A percentile compares a stretch with the other conserved stretches of the same genome.
Conservation (phyloP, 1,140 invertebrate species). For the Drosophila nasuta region DNA sequence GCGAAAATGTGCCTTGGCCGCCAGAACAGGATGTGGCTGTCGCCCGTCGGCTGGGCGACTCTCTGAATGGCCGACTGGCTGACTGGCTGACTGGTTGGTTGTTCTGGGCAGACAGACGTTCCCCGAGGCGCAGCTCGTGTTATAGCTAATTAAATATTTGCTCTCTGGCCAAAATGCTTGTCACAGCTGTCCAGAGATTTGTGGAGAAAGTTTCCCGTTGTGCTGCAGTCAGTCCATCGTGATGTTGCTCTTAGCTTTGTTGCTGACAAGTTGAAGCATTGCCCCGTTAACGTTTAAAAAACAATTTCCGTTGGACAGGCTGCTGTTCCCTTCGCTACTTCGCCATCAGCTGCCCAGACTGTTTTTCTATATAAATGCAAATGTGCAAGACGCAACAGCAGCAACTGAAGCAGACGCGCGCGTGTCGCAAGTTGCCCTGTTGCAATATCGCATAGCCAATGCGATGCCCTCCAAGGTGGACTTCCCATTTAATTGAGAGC, state of each 20-base stretch:
- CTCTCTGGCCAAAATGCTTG: slow-evolving; percentile 55
- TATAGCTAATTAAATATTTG: slow-evolving; percentile 77
- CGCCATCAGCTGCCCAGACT: background rate
- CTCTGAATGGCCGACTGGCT: background rate
- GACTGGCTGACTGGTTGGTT: background rate
- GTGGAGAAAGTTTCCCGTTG: slow-evolving; percentile 36
- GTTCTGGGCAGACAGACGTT: background rate
- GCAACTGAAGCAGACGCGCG: background rate
- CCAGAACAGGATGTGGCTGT: slow-evolving; percentile 53
- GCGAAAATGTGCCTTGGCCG: slow-evolving; percentile 47
- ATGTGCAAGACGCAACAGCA: slow-evolving; percentile 14
- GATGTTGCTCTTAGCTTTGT: slow-evolving; percentile 6
- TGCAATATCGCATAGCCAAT: slow-evolving; percentile 17
- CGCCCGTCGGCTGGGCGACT: slow-evolving; percentile 20
- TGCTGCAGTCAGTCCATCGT: slow-evolving; percentile 14
- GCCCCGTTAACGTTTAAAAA: slow-evolving; percentile 38
- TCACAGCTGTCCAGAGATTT: slow-evolving; percentile 55
- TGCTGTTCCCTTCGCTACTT: background rate
- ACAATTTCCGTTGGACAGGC: slow-evolving; percentile 35
- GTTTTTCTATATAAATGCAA: slow-evolving; percentile 31
- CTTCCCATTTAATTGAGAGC: slow-evolving; percentile 5
- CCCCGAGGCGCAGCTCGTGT: slow-evolving; percentile 43
- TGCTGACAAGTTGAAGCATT: slow-evolving; percentile 39
- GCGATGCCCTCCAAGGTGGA: background rate
- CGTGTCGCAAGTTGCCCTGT: slow-evolving; percentile 21